phyloP scores from a whole-genome alignment of 1,140 invertebrate genomes.

The Diprion similis region DNA sequence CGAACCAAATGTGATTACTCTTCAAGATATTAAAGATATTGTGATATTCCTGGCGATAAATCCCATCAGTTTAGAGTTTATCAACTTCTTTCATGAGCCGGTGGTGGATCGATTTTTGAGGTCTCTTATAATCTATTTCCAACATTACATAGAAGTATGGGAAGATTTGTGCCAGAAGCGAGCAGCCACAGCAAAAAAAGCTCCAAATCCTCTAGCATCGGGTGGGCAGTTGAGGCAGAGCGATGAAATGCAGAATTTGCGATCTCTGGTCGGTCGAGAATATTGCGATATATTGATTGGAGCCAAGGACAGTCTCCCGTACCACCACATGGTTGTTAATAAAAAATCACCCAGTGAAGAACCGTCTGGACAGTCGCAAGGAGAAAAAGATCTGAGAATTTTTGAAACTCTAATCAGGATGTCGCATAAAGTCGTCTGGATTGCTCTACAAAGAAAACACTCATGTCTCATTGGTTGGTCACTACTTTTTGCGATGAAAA shows the following conservation, averaged over 20 bases:
- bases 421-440: conserved; percentile 68
- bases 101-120: conserved; percentile 68
- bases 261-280: conserved; percentile 66
- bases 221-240: conserved; percentile 61
- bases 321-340: conserved; percentile 66
- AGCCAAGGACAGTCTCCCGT: conserved; percentile 53
- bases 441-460: conserved; percentile 65
- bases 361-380: conserved; percentile 56
- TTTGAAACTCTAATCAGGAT: conserved; percentile 67
- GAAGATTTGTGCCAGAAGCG: conserved; percentile 63
- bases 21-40: conserved; percentile 73
- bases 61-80: conserved; percentile 64
- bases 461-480: conserved; percentile 65
- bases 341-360: conserved; percentile 43
- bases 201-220: conserved; percentile 65
- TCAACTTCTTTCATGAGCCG: conserved; percentile 66
- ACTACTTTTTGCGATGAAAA: conserved; percentile 7
- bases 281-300: conserved; percentile 67
- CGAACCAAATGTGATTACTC: conserved; percentile 63
- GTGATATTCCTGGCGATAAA: conserved; percentile 64
- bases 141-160: conserved; percentile 68
- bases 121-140: conserved; percentile 67
- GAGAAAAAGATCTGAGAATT: conserved; percentile 67
- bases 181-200: conserved; percentile 63
- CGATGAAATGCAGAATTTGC: conserved; percentile 65